These are phyloP conservation scores for Diaprepes abbreviatus DNA, from an alignment of 2,888 invertebrate species.

Conservation along the genomic window DNA sequence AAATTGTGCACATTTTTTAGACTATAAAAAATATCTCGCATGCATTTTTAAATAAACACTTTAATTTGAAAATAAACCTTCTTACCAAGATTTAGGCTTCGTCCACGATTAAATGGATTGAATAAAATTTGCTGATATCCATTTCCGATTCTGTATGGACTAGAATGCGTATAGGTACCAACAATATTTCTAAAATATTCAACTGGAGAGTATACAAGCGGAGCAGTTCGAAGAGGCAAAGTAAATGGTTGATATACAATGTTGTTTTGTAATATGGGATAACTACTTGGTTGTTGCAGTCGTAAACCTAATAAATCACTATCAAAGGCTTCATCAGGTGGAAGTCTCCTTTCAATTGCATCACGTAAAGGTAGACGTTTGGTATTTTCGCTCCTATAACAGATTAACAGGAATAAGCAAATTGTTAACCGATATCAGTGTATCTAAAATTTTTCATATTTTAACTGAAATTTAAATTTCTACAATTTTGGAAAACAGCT, in stretches of 20 bases:
- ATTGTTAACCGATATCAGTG: no score
- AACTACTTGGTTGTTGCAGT: background rate
- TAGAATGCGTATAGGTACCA: constrained; percentile 51
- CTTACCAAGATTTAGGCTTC: constrained; percentile 51
- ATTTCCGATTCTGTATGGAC: constrained; percentile 60
- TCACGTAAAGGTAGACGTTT: constrained; percentile 76
- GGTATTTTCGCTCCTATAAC: constrained; percentile 66
- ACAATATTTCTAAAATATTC: constrained; percentile 57
- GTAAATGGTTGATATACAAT: constrained; percentile 19
- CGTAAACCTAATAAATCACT: constrained; percentile 30
- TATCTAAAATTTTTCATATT: no score
- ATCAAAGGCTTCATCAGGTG: constrained; percentile 62
- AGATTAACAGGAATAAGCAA: constrained; percentile 9
- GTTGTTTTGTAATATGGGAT: background rate
- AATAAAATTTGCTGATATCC: constrained; percentile 58
- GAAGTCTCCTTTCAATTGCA: constrained; percentile 76
- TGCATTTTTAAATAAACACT: no score
- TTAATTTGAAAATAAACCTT: no score
- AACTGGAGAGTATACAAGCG: constrained; percentile 55
- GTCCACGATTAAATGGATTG: constrained; percentile 51
- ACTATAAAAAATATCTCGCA: no score
- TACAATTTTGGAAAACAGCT: no score
- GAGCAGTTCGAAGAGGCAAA: constrained; percentile 33
- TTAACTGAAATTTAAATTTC: no score
- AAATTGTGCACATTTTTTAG: no score